These are phyloP conservation scores for Zophobas atratus DNA, from an alignment of 1,140 invertebrate genomes.

Conservation along the genomic window DNA sequence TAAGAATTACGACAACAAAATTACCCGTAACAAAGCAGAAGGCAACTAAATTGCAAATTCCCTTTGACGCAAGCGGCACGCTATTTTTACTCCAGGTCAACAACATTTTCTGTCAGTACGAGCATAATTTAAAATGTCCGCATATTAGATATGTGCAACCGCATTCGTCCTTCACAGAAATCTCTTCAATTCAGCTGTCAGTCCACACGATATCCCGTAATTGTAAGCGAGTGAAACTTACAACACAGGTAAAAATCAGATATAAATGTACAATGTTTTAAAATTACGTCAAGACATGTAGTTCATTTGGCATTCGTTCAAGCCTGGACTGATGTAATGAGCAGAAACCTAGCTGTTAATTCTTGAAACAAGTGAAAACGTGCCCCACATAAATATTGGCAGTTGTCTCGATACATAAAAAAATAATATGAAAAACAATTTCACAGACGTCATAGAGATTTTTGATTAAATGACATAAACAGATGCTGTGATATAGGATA, in stretches of 20 bases:
- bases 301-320: slow-evolving; percentile 25
- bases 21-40: neutral
- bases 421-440: slow-evolving; percentile 11
- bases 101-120: slow-evolving; percentile 7
- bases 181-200: neutral
- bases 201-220: neutral
- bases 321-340: slow-evolving; percentile 13
- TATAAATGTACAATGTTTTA: slow-evolving; percentile 18
- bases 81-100: slow-evolving; percentile 20
- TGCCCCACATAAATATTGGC: slow-evolving; percentile 2
- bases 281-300: slow-evolving; percentile 14
- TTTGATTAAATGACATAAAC: slow-evolving; percentile 9
- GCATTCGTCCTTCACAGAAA: neutral
- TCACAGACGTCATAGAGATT: slow-evolving; percentile 12
- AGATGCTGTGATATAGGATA: neutral
- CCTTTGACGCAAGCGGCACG: neutral
- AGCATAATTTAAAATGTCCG: neutral
- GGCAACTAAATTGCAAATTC: neutral
- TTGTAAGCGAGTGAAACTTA: neutral
- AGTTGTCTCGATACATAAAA: neutral
- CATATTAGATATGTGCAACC: no score
- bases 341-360: slow-evolving; percentile 23
- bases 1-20: neutral
- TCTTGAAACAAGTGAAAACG: neutral
- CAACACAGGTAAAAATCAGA: slow-evolving; percentile 14